These are phyloP conservation scores for Brachyptera risi DNA, from an alignment of 2,888 invertebrate species.

Conservation along the genomic window DNA sequence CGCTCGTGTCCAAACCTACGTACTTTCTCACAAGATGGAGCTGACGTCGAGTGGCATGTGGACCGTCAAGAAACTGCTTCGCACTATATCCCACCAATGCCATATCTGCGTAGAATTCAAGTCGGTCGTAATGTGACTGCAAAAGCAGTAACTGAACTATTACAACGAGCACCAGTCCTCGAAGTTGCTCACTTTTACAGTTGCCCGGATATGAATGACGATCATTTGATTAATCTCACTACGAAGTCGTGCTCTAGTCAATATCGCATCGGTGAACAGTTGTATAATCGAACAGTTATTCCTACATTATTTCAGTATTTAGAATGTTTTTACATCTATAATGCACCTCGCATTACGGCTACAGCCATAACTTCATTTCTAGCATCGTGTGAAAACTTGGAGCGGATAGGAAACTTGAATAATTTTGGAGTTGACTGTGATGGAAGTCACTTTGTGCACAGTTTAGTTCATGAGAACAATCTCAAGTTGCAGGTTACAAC, in stretches of 20 bases:
- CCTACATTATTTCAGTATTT: slow-evolving; percentile 9
- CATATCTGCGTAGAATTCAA: slow-evolving; percentile 41
- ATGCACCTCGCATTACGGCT: slow-evolving; percentile 43
- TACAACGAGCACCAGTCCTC: slow-evolving; percentile 42
- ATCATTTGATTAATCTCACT: slow-evolving; percentile 39
- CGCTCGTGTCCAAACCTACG: slow-evolving; percentile 42
- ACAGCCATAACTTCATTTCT: slow-evolving; percentile 42
- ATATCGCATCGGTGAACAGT: neutral
- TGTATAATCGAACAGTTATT: neutral
- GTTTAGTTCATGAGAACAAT: slow-evolving; percentile 41
- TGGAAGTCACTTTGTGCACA: slow-evolving; percentile 40
- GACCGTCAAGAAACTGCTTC: slow-evolving; percentile 17
- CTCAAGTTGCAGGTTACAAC: slow-evolving; percentile 44
- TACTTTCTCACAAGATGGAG: slow-evolving; percentile 42
- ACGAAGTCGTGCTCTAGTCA: neutral
- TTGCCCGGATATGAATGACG: slow-evolving; percentile 44
- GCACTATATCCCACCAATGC: neutral
- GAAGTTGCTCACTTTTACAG: slow-evolving; percentile 43
- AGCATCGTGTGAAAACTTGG: slow-evolving; percentile 41
- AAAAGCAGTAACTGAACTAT: slow-evolving; percentile 41
- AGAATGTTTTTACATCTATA: slow-evolving; percentile 46
- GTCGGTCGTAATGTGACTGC: slow-evolving; percentile 43
- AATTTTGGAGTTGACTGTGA: slow-evolving; percentile 46
- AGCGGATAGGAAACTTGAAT: slow-evolving; percentile 44
- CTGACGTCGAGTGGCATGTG: slow-evolving; percentile 41